phyloP scores from a whole-genome alignment of 1,140 invertebrate genomes.

The Arion vulgaris region DNA sequence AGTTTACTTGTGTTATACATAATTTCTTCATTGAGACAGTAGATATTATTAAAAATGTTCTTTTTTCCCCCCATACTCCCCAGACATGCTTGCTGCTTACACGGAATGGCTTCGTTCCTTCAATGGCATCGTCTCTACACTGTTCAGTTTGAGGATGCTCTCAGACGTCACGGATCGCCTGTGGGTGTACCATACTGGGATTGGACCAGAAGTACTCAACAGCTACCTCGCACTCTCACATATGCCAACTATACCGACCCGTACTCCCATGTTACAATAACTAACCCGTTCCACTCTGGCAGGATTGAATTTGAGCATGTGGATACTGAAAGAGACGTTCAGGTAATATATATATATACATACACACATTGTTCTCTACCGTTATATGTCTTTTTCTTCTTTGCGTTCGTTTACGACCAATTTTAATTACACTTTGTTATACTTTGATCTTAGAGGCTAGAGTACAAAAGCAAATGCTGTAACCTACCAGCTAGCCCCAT shows the following conservation, averaged over 20 bases:
- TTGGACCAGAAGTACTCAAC: conserved; percentile 7
- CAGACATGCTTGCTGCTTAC: conserved; percentile 48
- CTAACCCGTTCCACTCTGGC: conserved; percentile 36
- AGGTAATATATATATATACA: conserved; percentile 11
- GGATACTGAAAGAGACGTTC: conserved; percentile 16
- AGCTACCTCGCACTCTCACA: conserved; percentile 33
- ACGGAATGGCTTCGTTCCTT: conserved; percentile 50
- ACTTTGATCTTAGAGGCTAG: too few species aligned
- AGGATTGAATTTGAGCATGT: conserved; percentile 26
- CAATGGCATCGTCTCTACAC: conserved; percentile 53
- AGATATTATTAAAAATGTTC: too few species aligned
- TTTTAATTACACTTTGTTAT: too few species aligned
- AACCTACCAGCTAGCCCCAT: too few species aligned
- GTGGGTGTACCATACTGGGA: conserved; percentile 52
- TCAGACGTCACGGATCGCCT: conserved; percentile 43
- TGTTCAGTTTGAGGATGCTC: conserved; percentile 51
- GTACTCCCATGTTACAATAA: not conserved
- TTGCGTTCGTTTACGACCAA: too few species aligned
- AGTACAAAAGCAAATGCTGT: too few species aligned
- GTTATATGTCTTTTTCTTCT: too few species aligned
- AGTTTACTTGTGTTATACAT: too few species aligned
- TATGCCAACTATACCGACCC: conserved; percentile 33
- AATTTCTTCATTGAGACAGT: too few species aligned
- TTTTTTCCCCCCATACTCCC: not conserved
- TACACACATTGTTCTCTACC: too few species aligned